Evolutionary conservation across 2,888 invertebrate species (phyloP), one percentile per base, ranked within the genome.

Genomic region (Netelia inedita): DNA sequence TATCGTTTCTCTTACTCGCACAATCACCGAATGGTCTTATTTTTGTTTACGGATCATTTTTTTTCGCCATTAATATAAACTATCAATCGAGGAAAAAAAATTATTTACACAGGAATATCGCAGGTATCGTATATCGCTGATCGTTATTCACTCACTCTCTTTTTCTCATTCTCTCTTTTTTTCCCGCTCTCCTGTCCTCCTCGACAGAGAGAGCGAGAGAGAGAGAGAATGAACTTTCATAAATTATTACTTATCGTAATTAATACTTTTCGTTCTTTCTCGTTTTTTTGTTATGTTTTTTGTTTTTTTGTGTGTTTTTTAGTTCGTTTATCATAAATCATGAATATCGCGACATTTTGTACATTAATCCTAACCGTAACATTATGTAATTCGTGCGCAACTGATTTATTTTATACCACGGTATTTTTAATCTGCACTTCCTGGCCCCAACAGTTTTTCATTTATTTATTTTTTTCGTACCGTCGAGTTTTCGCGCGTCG

Each of bases 81-180:
- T 10, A n/a, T 14, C 66, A 57, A 82, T 68, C 75, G 66, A 80
- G 16, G 63, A 79, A 79, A 68, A 50, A 69, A 82, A 69, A 41
- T 78, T 86, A 87, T 86, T 83, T 86, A 86, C 86, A 86, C 79
- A 81, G 85, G 83, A 86, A 78, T 85, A 72, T 82, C 69, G 74
- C 81, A 55, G 63, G 71, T 69, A 8, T 75, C 21, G 28, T 73
- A 6, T 35, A 35, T 61, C 61, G 72, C 53, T 80, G 53, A 63
- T 78, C 61, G 61, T 73, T 41, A 59, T 46, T 65, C 74, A 14
- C 46, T 84, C 73, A 14, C 50, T 68, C 1, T 50, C 63, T 46
- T 73, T 53, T n/a, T 55, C 61, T 57, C 57, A 19, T 19, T 57
- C 57, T 57, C 57, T 57, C 57, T n/a, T n/a, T n/a, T n/a, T 43